phyloP scores from a whole-genome alignment of 2,888 invertebrate genomes.

The Uloborus plumipes region DNA sequence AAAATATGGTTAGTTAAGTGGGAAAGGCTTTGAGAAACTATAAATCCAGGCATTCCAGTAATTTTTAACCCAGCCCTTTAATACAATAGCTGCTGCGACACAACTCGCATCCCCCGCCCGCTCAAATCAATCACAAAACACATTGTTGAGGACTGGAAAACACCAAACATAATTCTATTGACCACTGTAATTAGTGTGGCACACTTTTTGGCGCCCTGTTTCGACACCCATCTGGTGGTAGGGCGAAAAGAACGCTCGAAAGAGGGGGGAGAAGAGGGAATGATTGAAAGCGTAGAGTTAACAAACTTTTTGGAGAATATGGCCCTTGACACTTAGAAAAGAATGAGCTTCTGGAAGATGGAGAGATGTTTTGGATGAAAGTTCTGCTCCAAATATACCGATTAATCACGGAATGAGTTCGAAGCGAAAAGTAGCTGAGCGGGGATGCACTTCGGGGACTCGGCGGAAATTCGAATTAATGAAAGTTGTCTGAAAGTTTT shows the following conservation, averaged over 20 bases:
- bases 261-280: conserved; percentile 11
- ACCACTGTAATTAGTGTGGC: conserved; percentile 49
- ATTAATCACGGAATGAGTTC: conserved; percentile 39
- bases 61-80: too few species aligned
- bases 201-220: conserved; percentile 47
- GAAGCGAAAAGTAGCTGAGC: neutral
- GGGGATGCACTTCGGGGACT: neutral
- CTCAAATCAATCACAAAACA: conserved; percentile 50
- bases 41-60: too few species aligned
- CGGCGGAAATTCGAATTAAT: neutral
- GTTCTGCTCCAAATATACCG: conserved; percentile 39
- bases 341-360: conserved; percentile 43
- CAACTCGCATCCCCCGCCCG: conserved; percentile 12
- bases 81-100: too few species aligned
- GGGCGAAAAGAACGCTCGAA: too few species aligned
- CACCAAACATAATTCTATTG: conserved; percentile 35
- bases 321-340: conserved; percentile 53
- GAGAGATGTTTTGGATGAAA: conserved; percentile 40
- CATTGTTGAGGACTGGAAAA: conserved; percentile 15
- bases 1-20: too few species aligned
- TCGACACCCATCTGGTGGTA: too few species aligned
- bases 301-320: conserved; percentile 58
- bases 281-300: conserved; percentile 55
- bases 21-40: too few species aligned
- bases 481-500: too few species aligned